These are phyloP conservation scores for Stegostoma tigrinum DNA, from an alignment of 2,113 vertebrate species.

Conservation along the genomic window DNA sequence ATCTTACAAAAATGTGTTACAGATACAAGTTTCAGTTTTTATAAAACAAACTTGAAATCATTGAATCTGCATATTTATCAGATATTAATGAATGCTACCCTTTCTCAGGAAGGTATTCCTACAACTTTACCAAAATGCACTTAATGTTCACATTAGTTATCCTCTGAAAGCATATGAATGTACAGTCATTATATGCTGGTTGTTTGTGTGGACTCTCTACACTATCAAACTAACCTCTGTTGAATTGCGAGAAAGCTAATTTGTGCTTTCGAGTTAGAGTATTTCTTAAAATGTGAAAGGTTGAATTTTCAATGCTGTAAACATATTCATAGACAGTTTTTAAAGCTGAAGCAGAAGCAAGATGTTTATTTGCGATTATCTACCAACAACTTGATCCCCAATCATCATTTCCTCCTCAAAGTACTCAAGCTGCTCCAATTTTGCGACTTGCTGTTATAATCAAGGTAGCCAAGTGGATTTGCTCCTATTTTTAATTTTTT, in stretches of 20 bases:
- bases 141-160: not conserved
- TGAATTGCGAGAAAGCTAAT: not conserved
- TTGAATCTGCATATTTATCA: not conserved
- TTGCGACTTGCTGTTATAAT: too few species aligned
- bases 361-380: not conserved
- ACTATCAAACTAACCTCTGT: not conserved
- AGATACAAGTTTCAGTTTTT: not conserved
- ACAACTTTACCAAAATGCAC: not conserved
- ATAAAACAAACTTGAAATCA: not conserved
- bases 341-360: not conserved
- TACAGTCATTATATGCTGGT: not conserved
- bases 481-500: too few species aligned
- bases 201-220: not conserved
- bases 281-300: not conserved
- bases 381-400: constrained; percentile 55
- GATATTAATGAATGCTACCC: not conserved
- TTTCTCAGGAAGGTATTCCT: not conserved
- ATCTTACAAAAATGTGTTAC: too few species aligned
- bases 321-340: not conserved
- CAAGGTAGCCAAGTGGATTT: too few species aligned
- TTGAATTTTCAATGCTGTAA: not conserved
- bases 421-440: constrained; percentile 45
- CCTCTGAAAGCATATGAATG: not conserved
- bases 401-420: constrained; percentile 49
- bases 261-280: not conserved